Percentiles rank a stretch among this genome's conserved stretches.
These are phyloP conservation scores for Venustoraphidia nigricollis DNA, from an alignment of 2,888 invertebrate species.

Conservation along the genomic window DNA sequence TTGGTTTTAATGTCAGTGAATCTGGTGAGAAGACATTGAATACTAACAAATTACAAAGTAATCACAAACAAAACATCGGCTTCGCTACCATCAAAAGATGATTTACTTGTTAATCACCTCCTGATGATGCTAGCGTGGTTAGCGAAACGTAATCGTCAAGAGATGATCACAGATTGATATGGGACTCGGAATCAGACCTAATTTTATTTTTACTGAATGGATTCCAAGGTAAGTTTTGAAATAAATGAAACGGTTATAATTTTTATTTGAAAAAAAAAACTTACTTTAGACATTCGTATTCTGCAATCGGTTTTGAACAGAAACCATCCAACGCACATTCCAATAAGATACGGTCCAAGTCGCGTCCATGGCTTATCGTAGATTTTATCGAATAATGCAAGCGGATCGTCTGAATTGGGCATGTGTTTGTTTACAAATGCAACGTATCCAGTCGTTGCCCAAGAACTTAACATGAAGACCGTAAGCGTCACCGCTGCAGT, in stretches of 20 bases:
- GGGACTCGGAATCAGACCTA: background rate
- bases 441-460: slow-evolving; percentile 65
- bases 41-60: no score
- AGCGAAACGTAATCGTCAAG: background rate
- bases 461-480: slow-evolving; percentile 56
- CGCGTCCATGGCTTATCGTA: slow-evolving; percentile 85
- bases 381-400: slow-evolving; percentile 75
- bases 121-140: no score
- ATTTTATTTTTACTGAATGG: no score
- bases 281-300: slow-evolving; percentile 55
- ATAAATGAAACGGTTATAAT: no score
- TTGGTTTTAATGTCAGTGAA: background rate
- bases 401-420: slow-evolving; percentile 62
- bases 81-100: no score
- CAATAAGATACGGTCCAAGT: slow-evolving; percentile 68
- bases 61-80: no score
- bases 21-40: no score
- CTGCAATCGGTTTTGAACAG: slow-evolving; percentile 69
- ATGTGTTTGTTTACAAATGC: slow-evolving; percentile 65
- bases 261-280: background rate
- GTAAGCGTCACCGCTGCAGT: slow-evolving; percentile 49
- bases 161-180: background rate
- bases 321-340: slow-evolving; percentile 72
- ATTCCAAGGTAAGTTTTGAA: no score
- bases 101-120: no score